phyloP scores from a whole-genome alignment of 2,797 vertebrate genomes.

The Pantherophis alleghaniensis region DNA sequence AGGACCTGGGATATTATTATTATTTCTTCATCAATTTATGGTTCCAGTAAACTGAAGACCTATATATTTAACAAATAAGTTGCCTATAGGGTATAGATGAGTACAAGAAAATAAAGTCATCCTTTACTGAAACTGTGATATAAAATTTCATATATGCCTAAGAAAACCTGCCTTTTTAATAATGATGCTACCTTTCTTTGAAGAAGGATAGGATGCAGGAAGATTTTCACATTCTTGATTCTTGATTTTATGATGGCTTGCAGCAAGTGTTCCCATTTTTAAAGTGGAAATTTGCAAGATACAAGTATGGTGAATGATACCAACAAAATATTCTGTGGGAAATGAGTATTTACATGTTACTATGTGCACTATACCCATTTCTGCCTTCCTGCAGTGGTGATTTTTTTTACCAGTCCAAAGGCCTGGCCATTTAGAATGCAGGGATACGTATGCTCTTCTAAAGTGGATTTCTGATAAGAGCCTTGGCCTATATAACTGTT shows the following conservation, averaged over 20 bases:
- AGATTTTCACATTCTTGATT: not conserved
- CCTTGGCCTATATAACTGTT: not conserved
- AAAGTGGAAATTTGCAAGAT: not conserved
- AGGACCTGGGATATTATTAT: not conserved
- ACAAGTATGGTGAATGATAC: not conserved
- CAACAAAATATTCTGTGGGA: not conserved
- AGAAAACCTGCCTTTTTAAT: not conserved
- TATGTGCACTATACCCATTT: not conserved
- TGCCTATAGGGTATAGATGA: not conserved
- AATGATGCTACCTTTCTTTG: not conserved
- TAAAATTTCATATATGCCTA: not conserved
- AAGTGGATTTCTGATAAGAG: not conserved
- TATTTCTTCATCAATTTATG: not conserved
- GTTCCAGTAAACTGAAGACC: not conserved
- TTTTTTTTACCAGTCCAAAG: not conserved
- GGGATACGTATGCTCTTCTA: not conserved
- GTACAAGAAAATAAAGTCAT: not conserved
- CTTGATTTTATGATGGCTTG: not conserved
- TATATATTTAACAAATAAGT: not conserved
- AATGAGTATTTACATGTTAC: not conserved
- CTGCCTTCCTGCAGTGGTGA: not conserved
- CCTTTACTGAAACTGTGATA: not conserved
- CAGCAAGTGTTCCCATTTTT: not conserved
- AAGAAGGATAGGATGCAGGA: not conserved
- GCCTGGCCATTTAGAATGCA: not conserved